A percentile compares a stretch with the other conserved stretches of the same genome.
phyloP scores from a whole-genome alignment of 2,888 invertebrate species.

The Ochropleura plecta region DNA sequence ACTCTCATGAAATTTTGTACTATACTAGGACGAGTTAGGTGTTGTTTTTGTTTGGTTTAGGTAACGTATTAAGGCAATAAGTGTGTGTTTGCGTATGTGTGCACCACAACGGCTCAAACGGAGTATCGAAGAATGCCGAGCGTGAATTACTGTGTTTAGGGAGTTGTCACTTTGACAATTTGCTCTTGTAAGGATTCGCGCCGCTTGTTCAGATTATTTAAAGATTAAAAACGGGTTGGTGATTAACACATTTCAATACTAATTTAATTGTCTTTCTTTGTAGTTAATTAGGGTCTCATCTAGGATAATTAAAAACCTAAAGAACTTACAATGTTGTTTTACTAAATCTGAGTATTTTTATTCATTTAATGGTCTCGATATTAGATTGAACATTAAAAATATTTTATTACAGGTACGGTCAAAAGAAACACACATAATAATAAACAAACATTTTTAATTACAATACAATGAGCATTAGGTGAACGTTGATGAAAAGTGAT shows the following conservation, averaged over 20 bases:
- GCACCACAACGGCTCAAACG: slow-evolving; percentile 82
- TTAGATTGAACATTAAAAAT: not conserved
- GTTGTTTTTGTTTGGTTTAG: slow-evolving; percentile 55
- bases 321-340: not conserved
- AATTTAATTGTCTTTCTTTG: slow-evolving; percentile 28
- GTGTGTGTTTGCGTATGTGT: slow-evolving; percentile 82
- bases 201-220: slow-evolving; percentile 72
- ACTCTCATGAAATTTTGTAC: slow-evolving; percentile 62
- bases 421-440: slow-evolving; percentile 9
- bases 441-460: slow-evolving; percentile 49
- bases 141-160: slow-evolving; percentile 90
- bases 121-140: slow-evolving; percentile 89
- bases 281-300: slow-evolving; percentile 15
- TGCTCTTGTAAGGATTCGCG: slow-evolving; percentile 82
- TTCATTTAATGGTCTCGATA: not conserved
- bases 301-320: slow-evolving; percentile 16
- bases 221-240: slow-evolving; percentile 58
- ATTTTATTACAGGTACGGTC: not conserved
- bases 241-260: slow-evolving; percentile 39
- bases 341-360: not conserved
- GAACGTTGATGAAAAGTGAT: slow-evolving; percentile 69
- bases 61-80: slow-evolving; percentile 79
- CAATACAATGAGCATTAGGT: slow-evolving; percentile 39
- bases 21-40: slow-evolving; percentile 57
- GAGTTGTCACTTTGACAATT: slow-evolving; percentile 88